Evolutionary conservation across 2,888 invertebrate species (phyloP).

Genomic region (Philhelius pedissequus): DNA sequence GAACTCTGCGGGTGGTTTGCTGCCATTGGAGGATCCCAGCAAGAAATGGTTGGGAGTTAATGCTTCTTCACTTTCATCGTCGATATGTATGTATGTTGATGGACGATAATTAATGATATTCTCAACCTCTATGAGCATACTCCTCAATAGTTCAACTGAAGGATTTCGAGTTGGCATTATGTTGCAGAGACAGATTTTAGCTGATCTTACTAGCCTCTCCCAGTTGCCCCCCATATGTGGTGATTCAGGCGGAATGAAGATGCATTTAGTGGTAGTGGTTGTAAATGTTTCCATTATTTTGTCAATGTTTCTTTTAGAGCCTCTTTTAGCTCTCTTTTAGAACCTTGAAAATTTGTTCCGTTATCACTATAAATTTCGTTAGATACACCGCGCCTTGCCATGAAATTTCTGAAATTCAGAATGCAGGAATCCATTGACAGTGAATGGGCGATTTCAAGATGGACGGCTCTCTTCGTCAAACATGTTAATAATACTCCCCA

Average conservation of each 20-base stretch:
- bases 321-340: background rate
- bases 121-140: constrained; percentile 10
- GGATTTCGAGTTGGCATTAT: constrained; percentile 51
- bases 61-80: no score
- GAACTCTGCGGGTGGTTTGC: background rate
- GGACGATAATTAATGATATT: background rate
- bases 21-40: no score
- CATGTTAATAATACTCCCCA: no score
- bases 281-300: background rate
- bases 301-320: background rate
- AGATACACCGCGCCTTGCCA: background rate
- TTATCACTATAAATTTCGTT: background rate
- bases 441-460: background rate
- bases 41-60: no score
- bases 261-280: background rate
- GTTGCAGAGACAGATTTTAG: constrained; percentile 38
- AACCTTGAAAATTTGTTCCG: background rate
- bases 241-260: background rate
- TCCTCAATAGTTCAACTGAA: constrained; percentile 52
- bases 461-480: no score
- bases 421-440: background rate
- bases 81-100: background rate
- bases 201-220: constrained; percentile 37
- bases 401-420: background rate
- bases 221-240: no score